A percentile compares a stretch with the other conserved stretches of the same genome.
Evolutionary conservation across 2,797 vertebrate genomes (phyloP).

Genomic region (Lates japonicus): DNA sequence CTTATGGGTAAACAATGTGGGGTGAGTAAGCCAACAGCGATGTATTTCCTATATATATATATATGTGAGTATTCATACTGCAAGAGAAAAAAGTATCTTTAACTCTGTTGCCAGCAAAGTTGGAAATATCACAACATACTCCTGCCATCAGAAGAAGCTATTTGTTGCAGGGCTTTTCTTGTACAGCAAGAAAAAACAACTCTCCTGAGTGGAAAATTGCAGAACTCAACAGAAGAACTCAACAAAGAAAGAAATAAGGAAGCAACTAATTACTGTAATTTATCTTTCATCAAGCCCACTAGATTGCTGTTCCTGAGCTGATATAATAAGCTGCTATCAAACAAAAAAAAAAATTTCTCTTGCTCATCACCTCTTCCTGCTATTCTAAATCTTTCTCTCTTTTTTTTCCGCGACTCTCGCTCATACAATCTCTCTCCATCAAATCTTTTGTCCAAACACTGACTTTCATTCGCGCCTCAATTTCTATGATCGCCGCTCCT

Average conservation of each 20-base stretch:
- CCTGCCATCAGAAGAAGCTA: background rate
- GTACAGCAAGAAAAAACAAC: background rate
- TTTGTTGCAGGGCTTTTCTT: background rate
- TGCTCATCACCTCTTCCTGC: conserved; percentile 35
- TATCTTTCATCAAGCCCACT: conserved; percentile 16
- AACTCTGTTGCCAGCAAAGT: background rate
- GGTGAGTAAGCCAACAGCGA: background rate
- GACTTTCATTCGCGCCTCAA: conserved; percentile 25
- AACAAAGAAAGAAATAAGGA: background rate
- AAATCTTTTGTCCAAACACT: conserved; percentile 41
- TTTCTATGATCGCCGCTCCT: conserved; percentile 28
- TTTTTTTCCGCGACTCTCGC: conserved; percentile 21
- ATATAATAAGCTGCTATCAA: conserved; percentile 10
- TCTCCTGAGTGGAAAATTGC: background rate
- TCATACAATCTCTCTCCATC: conserved; percentile 26
- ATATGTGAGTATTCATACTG: background rate
- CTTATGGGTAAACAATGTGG: background rate
- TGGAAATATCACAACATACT: background rate
- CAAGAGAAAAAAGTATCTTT: background rate
- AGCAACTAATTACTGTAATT: background rate
- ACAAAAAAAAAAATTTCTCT: conserved; percentile 1
- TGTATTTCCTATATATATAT: background rate
- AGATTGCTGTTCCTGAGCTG: conserved; percentile 5
- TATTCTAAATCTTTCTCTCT: conserved; percentile 39
- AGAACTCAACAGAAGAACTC: background rate